Base-by-base conservation (phyloP, 92 coral and sea anemone genomes). In the Actinostola sp. region DNA sequence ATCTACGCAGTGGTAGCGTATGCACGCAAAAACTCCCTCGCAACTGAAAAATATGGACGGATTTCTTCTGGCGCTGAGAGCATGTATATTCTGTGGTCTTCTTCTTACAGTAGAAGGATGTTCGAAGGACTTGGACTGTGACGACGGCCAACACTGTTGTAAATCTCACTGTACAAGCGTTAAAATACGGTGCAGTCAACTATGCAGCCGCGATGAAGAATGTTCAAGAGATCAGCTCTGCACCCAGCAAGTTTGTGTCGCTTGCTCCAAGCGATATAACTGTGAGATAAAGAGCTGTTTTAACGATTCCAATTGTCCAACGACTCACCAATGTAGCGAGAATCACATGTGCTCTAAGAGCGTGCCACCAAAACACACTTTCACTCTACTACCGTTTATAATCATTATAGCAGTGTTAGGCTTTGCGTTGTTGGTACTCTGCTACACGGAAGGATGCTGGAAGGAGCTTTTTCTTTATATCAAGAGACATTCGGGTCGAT, bases 381-480 rank as follows among this genome's bases (percentile, higher is more conserved):
- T 68, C 34, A 28, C 72, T 19, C 34, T 75, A 20, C 26, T 64
- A 30, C 81, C 81, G 60, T 75, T 75, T 62, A 61, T 75, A 14
- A 49, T 75, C 2, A 75, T 75, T 16, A 64, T 75, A 5, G 71
- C 62, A 15, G 81, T 75, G 16, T 39, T 75, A 8, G 81, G 81
- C 12, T 75, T 75, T 38, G 81, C 81, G 33, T 42, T 75, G 9
- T 11, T 75, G 5, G 55, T 75, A 4, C 81, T 75, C 27, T 75
- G 81, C 26, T 75, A 75, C 81, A 75, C 81, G 4, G 81, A 75
- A 63, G 81, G 81, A 6, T 75, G 81, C 31, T 75, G 81, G 81
- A 75, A 64, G 30, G 81, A 75, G 55, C 17, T 75, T 20, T 52
- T 63, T 7, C 17, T 33, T 1, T 64, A 63, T 64, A 19, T 75